Conservation (phyloP, 1,140 invertebrate genomes). For the Augochlora pura region DNA sequence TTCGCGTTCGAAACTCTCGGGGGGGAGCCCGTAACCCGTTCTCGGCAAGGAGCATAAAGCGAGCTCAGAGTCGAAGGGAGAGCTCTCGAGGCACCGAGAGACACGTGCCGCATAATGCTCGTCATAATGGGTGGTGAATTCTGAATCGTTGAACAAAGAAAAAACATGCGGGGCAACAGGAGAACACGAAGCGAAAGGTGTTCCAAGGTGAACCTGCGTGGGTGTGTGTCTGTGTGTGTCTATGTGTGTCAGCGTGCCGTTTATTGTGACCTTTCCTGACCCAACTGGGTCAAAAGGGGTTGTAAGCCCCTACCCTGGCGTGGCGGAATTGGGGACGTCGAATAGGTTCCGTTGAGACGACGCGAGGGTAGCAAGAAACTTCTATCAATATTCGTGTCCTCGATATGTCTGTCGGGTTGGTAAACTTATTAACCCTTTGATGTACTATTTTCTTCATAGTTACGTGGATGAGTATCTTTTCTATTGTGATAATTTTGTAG, state of each 20-base stretch:
- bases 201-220: conserved; percentile 39
- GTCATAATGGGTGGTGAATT: conserved; percentile 65
- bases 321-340: too few relatives aligned
- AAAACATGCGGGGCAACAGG: conserved; percentile 77
- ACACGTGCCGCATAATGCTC: conserved; percentile 20
- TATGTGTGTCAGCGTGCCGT: conserved; percentile 37
- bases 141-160: conserved; percentile 77
- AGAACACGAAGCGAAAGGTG: conserved; percentile 70
- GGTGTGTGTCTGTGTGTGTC: conserved; percentile 8
- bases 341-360: too few relatives aligned
- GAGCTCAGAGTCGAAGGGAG: background rate
- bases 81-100: background rate
- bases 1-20: background rate
- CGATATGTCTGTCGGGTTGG: too few relatives aligned
- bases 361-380: too few relatives aligned
- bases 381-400: too few relatives aligned
- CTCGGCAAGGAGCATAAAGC: background rate
- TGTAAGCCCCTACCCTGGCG: background rate
- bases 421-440: too few relatives aligned
- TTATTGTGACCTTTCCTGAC: conserved; percentile 55
- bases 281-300: background rate
- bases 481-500: too few relatives aligned
- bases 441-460: too few relatives aligned
- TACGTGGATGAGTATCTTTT: too few relatives aligned
- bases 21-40: conserved; percentile 13